Conservation (phyloP, 2,113 vertebrate genomes). For the Caranx melampygus region DNA sequence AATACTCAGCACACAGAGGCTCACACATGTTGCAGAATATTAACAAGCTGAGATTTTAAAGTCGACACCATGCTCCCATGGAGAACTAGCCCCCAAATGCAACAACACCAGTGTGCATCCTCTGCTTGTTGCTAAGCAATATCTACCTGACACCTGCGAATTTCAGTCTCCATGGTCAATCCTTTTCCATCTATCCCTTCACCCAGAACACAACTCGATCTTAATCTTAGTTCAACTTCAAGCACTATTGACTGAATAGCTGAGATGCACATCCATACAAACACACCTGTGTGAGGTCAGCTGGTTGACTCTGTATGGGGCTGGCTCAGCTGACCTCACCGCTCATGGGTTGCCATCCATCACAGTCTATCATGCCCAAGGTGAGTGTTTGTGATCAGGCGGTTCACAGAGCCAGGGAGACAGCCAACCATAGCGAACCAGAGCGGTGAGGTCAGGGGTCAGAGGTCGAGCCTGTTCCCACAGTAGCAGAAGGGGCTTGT, state of each 20-base stretch:
- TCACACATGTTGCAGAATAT: slow-evolving; percentile 13
- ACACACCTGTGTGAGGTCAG: slow-evolving; percentile 42
- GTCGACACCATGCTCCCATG: background rate
- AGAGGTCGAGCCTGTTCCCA: slow-evolving; percentile 76
- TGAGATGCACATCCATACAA: slow-evolving; percentile 16
- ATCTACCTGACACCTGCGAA: slow-evolving; percentile 37
- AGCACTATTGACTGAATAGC: background rate
- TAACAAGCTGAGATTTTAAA: slow-evolving; percentile 14
- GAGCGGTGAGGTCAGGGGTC: slow-evolving; percentile 61
- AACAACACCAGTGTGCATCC: slow-evolving; percentile 19
- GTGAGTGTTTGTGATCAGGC: slow-evolving; percentile 76
- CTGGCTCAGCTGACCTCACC: slow-evolving; percentile 57
- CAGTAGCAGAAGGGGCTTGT: slow-evolving; percentile 69
- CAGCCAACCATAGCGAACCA: slow-evolving; percentile 42
- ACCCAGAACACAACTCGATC: background rate
- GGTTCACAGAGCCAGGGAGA: slow-evolving; percentile 47
- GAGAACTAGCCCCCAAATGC: slow-evolving; percentile 3
- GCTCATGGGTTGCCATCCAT: slow-evolving; percentile 63
- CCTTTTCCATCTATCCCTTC: slow-evolving; percentile 5
- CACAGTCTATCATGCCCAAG: slow-evolving; percentile 69
- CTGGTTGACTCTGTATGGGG: slow-evolving; percentile 19
- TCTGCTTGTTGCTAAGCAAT: slow-evolving; percentile 75
- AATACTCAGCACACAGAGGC: slow-evolving; percentile 11
- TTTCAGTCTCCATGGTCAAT: slow-evolving; percentile 18
- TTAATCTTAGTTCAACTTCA: slow-evolving; percentile 8